Percentiles rank a stretch among this genome's conserved stretches.
These are phyloP conservation scores for Sipha maydis DNA, from an alignment of 2,888 invertebrate genomes.

Conservation along the genomic window DNA sequence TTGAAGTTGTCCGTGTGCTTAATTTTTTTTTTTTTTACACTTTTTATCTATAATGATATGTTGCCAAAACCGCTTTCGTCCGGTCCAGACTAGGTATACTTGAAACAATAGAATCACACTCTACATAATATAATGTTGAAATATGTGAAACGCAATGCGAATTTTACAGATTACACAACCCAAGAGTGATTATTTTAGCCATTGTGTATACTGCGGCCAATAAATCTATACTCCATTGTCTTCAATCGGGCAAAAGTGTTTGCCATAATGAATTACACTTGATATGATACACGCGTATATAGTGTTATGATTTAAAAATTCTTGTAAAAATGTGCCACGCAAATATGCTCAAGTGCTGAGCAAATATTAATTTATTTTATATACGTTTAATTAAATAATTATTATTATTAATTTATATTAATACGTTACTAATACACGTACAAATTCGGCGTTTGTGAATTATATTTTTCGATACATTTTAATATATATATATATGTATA, in stretches of 20 bases:
- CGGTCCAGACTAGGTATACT: not conserved
- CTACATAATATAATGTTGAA: conserved; percentile 12
- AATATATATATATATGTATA: not conserved
- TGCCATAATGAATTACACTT: conserved; percentile 34
- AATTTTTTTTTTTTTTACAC: not conserved
- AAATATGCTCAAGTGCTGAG: conserved; percentile 34
- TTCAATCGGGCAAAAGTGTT: conserved; percentile 32
- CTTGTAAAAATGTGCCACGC: conserved; percentile 53
- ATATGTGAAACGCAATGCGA: conserved; percentile 15
- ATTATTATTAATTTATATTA: conserved; percentile 36
- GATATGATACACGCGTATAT: conserved; percentile 22
- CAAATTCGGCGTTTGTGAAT: conserved; percentile 23
- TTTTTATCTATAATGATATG: not conserved
- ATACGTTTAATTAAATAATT: conserved; percentile 43
- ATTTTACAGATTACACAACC: conserved; percentile 41
- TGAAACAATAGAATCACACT: conserved; percentile 45
- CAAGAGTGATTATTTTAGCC: conserved; percentile 43
- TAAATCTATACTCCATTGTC: conserved; percentile 48
- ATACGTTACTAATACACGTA: conserved; percentile 46
- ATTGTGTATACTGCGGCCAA: conserved; percentile 41
- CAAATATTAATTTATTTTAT: conserved; percentile 55
- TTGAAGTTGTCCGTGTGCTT: not conserved
- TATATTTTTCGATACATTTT: not conserved
- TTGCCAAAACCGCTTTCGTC: conserved; percentile 33
- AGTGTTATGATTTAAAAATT: conserved; percentile 40